A percentile compares a stretch with the other conserved stretches of the same genome.
phyloP scores from a whole-genome alignment of 1,140 invertebrate genomes.

The Drosophila varians region DNA sequence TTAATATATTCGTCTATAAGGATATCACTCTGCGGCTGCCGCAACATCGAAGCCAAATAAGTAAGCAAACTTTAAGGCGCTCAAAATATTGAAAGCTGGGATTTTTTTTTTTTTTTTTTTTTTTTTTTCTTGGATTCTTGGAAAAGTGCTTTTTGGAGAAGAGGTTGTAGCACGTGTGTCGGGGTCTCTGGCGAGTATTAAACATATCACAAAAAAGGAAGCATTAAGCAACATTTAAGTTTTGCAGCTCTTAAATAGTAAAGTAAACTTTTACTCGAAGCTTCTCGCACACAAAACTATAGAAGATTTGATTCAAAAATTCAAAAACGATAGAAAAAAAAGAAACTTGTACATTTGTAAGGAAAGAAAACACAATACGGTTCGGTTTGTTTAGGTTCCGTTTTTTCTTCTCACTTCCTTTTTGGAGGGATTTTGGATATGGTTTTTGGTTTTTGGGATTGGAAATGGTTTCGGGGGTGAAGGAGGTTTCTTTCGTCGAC shows the following conservation, averaged over 20 bases:
- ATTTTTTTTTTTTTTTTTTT: conserved; percentile 13
- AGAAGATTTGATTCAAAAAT: conserved; percentile 3
- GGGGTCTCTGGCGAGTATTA: conserved; percentile 35
- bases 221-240: conserved; percentile 39
- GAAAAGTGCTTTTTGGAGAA: conserved; percentile 34
- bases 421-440: conserved; percentile 16
- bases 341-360: conserved; percentile 23
- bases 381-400: conserved; percentile 32
- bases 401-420: neutral
- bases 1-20: conserved; percentile 80
- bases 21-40: conserved; percentile 73
- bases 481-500: neutral
- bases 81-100: conserved; percentile 46
- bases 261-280: conserved; percentile 33
- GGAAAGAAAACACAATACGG: conserved; percentile 29
- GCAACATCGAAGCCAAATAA: conserved; percentile 74
- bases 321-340: conserved; percentile 37
- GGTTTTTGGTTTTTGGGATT: conserved; percentile 7
- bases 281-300: conserved; percentile 31
- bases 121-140: neutral
- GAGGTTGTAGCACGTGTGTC: conserved; percentile 30
- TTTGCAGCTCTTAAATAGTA: conserved; percentile 48
- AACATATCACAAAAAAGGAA: conserved; percentile 29
- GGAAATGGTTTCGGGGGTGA: neutral
- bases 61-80: conserved; percentile 64